Percentiles rank a stretch among this genome's conserved stretches.
Evolutionary conservation across 1,140 invertebrate genomes (phyloP).

Genomic region (Heliothis virescens): DNA sequence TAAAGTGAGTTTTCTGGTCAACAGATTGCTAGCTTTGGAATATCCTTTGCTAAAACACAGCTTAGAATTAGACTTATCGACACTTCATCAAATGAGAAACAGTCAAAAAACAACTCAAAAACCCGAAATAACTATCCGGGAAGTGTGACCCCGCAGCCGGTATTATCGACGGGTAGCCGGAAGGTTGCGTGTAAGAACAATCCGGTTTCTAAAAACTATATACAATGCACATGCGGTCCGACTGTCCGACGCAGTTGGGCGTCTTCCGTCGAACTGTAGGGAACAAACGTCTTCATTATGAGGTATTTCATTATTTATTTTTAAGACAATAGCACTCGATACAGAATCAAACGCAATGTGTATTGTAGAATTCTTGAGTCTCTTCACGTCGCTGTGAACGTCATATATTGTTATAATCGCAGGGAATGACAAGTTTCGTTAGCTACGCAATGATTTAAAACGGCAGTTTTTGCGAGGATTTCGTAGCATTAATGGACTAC

Average conservation of each 20-base stretch:
- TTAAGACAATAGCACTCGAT: conserved; percentile 1
- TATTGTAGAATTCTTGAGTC: conserved; percentile 11
- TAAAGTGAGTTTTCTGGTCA: no score
- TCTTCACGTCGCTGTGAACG: background rate
- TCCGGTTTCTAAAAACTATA: conserved; percentile 12
- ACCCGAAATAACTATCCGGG: background rate
- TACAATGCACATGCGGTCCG: background rate
- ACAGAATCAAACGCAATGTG: background rate
- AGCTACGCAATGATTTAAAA: no score
- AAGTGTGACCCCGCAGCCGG: background rate
- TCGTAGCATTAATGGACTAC: background rate
- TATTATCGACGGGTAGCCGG: conserved; percentile 5
- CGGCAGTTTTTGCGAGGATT: background rate
- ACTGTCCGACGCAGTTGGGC: conserved; percentile 12
- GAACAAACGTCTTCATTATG: conserved; percentile 11
- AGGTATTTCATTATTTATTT: conserved; percentile 17
- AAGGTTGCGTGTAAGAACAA: background rate
- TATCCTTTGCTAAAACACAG: no score
- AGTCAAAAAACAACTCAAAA: background rate
- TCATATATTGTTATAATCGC: background rate
- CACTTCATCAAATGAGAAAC: no score
- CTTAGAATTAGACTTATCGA: no score
- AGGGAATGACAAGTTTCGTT: no score
- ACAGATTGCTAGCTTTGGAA: no score
- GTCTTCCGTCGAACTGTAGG: conserved; percentile 14